Conservation (phyloP, 2,113 vertebrate species). For the Ptilorrhoa leucosticta region DNA sequence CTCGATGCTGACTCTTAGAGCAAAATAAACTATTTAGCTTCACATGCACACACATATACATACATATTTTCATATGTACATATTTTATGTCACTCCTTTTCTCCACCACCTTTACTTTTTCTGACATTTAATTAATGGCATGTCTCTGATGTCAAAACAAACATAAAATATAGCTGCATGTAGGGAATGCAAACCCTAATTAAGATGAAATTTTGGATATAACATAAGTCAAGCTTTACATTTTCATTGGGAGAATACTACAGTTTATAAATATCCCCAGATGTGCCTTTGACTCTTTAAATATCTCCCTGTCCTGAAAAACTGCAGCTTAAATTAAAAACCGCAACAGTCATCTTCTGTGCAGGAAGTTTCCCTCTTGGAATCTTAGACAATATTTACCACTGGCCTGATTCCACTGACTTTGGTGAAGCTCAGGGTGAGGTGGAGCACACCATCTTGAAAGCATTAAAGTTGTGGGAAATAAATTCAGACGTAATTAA, state of each 20-base stretch:
- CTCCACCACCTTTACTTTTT: slow-evolving; percentile 59
- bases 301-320: slow-evolving; percentile 50
- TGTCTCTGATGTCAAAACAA: slow-evolving; percentile 71
- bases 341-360: slow-evolving; percentile 52
- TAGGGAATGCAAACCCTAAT: slow-evolving; percentile 66
- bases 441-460: slow-evolving; percentile 50
- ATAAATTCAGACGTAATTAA: slow-evolving; percentile 7
- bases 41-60: not conserved
- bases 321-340: slow-evolving; percentile 64
- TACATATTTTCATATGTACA: slow-evolving; percentile 47
- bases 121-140: slow-evolving; percentile 70
- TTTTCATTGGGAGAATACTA: slow-evolving; percentile 65
- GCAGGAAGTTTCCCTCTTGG: slow-evolving; percentile 44
- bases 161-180: slow-evolving; percentile 64
- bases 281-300: slow-evolving; percentile 60
- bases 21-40: not conserved
- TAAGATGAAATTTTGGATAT: slow-evolving; percentile 67
- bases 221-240: slow-evolving; percentile 60
- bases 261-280: slow-evolving; percentile 71
- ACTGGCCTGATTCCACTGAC: slow-evolving; percentile 16
- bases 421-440: not conserved
- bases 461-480: slow-evolving; percentile 57
- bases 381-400: slow-evolving; percentile 30
- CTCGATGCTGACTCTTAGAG: not conserved
- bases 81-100: slow-evolving; percentile 67